phyloP scores from a whole-genome alignment of 2,113 vertebrate species.

The Candoia aspera region DNA sequence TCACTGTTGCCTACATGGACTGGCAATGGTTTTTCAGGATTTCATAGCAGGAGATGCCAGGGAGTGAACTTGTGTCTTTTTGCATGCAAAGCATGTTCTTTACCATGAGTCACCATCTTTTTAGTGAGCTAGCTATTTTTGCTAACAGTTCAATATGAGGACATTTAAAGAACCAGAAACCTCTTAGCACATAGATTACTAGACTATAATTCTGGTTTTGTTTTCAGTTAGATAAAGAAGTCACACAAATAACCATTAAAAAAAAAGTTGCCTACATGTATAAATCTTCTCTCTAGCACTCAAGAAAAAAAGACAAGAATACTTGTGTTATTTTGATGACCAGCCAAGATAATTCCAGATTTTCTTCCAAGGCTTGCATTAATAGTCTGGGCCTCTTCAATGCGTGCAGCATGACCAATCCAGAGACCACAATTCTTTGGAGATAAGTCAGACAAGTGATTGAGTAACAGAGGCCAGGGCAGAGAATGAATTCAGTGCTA shows the following conservation, averaged over 20 bases:
- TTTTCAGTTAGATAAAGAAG: not conserved
- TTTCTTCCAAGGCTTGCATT: not conserved
- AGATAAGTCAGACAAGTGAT: slow-evolving; percentile 52
- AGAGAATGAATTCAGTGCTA: slow-evolving; percentile 60
- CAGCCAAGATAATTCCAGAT: not conserved
- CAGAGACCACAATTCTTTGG: slow-evolving; percentile 41
- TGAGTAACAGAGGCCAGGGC: slow-evolving; percentile 49
- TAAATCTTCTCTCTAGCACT: not conserved
- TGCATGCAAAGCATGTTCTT: not conserved
- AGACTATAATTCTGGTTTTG: not conserved
- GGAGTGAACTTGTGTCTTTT: not conserved
- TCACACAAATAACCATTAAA: not conserved
- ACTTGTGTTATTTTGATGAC: not conserved
- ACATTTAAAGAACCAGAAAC: not conserved
- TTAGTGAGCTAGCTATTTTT: not conserved
- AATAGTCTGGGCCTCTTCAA: not conserved
- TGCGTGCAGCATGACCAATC: slow-evolving; percentile 33
- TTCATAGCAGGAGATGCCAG: not conserved
- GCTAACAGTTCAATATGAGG: not conserved
- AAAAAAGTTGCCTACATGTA: not conserved
- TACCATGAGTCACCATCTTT: not conserved
- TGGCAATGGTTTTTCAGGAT: not conserved
- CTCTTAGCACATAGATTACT: not conserved
- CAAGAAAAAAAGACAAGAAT: too few species aligned
- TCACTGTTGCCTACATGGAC: not conserved